These are phyloP conservation scores for Hippocampus mohnikei DNA, from an alignment of 2,113 vertebrate species.

Conservation along the genomic window DNA sequence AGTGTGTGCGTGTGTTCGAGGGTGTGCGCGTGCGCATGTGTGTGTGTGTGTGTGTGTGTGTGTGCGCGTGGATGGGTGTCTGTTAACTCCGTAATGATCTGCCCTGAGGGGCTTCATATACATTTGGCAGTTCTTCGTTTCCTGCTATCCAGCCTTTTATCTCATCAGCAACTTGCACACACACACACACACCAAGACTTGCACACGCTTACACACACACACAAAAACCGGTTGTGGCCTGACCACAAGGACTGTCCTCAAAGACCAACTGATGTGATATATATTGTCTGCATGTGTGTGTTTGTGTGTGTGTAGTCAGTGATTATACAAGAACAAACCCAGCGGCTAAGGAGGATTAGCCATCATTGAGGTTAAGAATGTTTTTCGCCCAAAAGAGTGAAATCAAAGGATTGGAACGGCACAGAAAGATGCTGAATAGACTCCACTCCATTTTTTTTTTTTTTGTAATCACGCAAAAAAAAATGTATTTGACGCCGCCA, in stretches of 20 bases:
- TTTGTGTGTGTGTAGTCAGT: slow-evolving; percentile 59
- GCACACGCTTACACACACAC: not conserved
- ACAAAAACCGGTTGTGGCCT: slow-evolving; percentile 75
- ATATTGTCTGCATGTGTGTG: slow-evolving; percentile 14
- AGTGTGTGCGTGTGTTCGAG: slow-evolving; percentile 35
- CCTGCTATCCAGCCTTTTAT: slow-evolving; percentile 65
- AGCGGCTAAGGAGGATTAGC: slow-evolving; percentile 42
- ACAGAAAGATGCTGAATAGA: slow-evolving; percentile 52
- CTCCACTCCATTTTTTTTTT: slow-evolving; percentile 27
- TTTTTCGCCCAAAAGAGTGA: slow-evolving; percentile 47
- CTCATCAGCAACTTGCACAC: slow-evolving; percentile 27
- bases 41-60: slow-evolving; percentile 24
- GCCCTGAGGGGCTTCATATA: slow-evolving; percentile 76
- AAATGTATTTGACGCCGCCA: slow-evolving; percentile 20
- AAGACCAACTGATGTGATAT: slow-evolving; percentile 57
- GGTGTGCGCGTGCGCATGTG: not conserved
- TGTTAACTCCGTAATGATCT: slow-evolving; percentile 89
- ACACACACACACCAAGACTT: not conserved
- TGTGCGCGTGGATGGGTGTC: slow-evolving; percentile 8
- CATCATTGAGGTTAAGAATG: slow-evolving; percentile 47
- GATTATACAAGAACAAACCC: slow-evolving; percentile 84
- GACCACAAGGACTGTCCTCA: slow-evolving; percentile 78
- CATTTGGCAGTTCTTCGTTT: slow-evolving; percentile 85
- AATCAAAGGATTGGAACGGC: slow-evolving; percentile 48
- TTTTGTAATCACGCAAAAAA: slow-evolving; percentile 20